Evolutionary conservation across 2,113 vertebrate species (phyloP).

Genomic region (Octodon degus): DNA sequence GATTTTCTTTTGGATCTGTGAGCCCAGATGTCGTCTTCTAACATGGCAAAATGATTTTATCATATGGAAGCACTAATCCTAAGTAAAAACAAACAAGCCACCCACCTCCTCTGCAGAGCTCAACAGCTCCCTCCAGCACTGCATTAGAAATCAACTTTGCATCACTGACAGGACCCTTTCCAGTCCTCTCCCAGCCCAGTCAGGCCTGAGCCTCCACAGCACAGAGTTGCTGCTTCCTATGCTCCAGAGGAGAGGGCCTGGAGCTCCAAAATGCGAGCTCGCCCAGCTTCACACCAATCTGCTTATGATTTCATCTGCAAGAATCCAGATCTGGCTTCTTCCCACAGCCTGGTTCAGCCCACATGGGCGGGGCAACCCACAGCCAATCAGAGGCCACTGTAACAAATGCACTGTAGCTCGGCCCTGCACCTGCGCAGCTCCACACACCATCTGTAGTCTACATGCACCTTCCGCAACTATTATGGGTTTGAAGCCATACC

Average conservation of each 20-base stretch:
- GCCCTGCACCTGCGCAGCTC: not conserved
- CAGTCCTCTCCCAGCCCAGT: not conserved
- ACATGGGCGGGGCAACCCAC: not conserved
- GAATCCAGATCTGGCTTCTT: not conserved
- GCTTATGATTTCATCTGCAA: not conserved
- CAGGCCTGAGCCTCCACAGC: not conserved
- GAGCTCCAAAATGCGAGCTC: not conserved
- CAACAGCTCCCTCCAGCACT: not conserved
- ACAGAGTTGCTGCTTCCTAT: no score
- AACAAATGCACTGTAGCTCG: not conserved
- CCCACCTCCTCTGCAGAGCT: not conserved
- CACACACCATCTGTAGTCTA: fast-evolving
- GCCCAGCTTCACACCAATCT: not conserved
- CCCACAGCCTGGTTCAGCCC: not conserved
- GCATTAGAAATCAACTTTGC: not conserved
- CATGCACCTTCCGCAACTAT: fast-evolving
- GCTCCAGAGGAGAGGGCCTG: not conserved
- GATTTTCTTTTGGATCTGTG: not conserved
- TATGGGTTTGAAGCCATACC: no score
- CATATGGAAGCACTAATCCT: not conserved
- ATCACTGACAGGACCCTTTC: not conserved
- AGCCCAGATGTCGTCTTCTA: not conserved
- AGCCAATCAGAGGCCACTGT: not conserved
- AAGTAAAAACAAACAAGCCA: not conserved
- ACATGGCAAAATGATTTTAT: not conserved